A percentile compares a stretch with the other conserved stretches of the same genome.
Evolutionary conservation across 2,113 vertebrate genomes (phyloP).

Genomic region (Odontesthes bonariensis): DNA sequence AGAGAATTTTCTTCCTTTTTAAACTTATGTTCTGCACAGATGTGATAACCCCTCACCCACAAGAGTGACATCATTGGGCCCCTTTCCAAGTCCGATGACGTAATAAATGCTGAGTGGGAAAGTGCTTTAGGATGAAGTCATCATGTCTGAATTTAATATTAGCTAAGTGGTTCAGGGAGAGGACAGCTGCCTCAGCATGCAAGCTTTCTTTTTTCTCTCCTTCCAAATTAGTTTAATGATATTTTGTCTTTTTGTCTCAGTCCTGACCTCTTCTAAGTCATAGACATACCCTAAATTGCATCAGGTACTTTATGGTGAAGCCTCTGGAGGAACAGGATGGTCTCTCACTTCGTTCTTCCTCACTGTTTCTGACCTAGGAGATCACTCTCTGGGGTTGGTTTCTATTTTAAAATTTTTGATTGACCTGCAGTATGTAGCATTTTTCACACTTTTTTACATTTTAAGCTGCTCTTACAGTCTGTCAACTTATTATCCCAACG

Average conservation of each 20-base stretch:
- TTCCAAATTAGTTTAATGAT: background rate
- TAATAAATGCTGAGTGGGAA: slow-evolving; percentile 51
- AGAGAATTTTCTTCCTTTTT: background rate
- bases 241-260: background rate
- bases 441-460: background rate
- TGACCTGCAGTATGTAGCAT: background rate
- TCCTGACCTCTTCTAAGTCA: background rate
- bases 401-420: slow-evolving; percentile 39
- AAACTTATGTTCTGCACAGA: slow-evolving; percentile 9
- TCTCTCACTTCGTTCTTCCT: slow-evolving; percentile 29
- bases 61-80: slow-evolving; percentile 58
- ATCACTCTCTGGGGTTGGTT: slow-evolving; percentile 6
- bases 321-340: slow-evolving; percentile 13
- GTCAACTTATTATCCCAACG: too few relatives aligned
- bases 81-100: slow-evolving; percentile 58
- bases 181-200: slow-evolving; percentile 43
- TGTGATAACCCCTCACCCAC: background rate
- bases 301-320: slow-evolving; percentile 18
- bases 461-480: too few relatives aligned
- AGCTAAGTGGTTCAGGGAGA: slow-evolving; percentile 59
- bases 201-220: background rate
- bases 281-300: slow-evolving; percentile 27
- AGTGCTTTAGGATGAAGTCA: slow-evolving; percentile 67
- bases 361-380: slow-evolving; percentile 8
- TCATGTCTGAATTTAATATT: slow-evolving; percentile 63